phyloP scores from a whole-genome alignment of 1,140 invertebrate genomes.

The Sycophaga agraensis region DNA sequence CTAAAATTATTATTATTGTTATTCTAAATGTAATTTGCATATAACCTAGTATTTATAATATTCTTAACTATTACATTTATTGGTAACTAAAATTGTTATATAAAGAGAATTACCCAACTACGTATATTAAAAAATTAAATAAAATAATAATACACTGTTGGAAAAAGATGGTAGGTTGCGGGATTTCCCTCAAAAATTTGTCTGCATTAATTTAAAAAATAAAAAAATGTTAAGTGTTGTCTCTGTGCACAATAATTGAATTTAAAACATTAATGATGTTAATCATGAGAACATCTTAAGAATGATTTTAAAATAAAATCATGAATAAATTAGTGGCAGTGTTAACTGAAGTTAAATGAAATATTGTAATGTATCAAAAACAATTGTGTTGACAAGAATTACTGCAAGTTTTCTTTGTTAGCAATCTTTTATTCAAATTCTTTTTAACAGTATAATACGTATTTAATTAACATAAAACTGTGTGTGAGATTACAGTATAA shows the following conservation, averaged over 20 bases:
- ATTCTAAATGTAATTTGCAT: too few species aligned
- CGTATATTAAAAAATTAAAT: too few species aligned
- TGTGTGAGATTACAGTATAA: conserved; percentile 20
- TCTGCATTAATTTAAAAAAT: too few species aligned
- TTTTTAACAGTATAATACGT: conserved; percentile 12
- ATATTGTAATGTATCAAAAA: background rate
- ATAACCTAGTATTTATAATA: too few species aligned
- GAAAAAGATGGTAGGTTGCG: conserved; percentile 30
- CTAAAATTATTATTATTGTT: too few species aligned
- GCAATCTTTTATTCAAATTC: conserved; percentile 24
- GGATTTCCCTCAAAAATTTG: too few species aligned
- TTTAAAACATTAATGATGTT: background rate
- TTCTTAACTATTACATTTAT: too few species aligned
- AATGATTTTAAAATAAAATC: background rate
- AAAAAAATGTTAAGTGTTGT: too few species aligned
- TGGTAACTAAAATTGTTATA: too few species aligned
- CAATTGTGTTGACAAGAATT: conserved; percentile 12
- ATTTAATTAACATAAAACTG: conserved; percentile 13
- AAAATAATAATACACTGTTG: conserved; percentile 31
- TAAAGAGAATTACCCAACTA: too few species aligned
- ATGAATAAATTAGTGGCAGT: conserved; percentile 22
- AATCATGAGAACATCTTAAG: conserved; percentile 4
- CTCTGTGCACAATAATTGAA: too few species aligned
- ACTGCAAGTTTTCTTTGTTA: conserved; percentile 10
- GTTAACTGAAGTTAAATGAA: conserved; percentile 17